A percentile compares a stretch with the other conserved stretches of the same genome.
phyloP scores from a whole-genome alignment of 1,140 invertebrate species.

The Sipha flava region DNA sequence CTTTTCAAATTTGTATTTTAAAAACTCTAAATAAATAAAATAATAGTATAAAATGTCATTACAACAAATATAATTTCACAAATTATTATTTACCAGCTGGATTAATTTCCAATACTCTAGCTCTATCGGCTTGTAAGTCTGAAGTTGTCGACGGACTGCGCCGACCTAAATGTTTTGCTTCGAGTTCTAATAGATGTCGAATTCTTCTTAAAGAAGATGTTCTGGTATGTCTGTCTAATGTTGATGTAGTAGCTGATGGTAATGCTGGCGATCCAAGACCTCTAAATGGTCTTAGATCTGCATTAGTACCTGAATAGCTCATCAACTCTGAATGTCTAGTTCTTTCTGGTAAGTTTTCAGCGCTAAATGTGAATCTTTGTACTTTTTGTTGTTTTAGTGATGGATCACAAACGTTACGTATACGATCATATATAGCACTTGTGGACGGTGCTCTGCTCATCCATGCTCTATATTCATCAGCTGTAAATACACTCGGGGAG shows the following conservation, averaged over 20 bases:
- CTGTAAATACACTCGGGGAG: conserved; percentile 71
- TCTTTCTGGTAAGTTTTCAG: conserved; percentile 61
- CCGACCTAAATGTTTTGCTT: conserved; percentile 39
- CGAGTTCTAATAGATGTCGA: conserved; percentile 40
- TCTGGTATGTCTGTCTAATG: conserved; percentile 35
- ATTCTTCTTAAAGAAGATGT: conserved; percentile 40
- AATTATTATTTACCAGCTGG: conserved; percentile 40
- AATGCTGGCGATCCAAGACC: conserved; percentile 28
- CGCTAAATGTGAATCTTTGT: conserved; percentile 69
- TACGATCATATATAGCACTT: conserved; percentile 82
- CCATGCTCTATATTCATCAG: conserved; percentile 85
- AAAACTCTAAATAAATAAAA: conserved; percentile 56
- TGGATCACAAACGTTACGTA: conserved; percentile 55
- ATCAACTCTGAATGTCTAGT: conserved; percentile 42
- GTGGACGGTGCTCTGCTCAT: conserved; percentile 80
- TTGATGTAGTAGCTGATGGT: conserved; percentile 32
- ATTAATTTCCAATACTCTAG: conserved; percentile 39
- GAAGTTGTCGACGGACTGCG: conserved; percentile 16
- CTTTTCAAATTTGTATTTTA: conserved; percentile 86
- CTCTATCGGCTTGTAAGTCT: conserved; percentile 36
- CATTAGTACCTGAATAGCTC: conserved; percentile 22
- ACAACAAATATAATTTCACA: too few relatives aligned
- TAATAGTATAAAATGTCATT: background rate
- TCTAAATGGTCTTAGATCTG: conserved; percentile 23
- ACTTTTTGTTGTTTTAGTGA: conserved; percentile 56